Conservation (phyloP, 2,888 invertebrate genomes). For the Eumerus sabulonum region DNA sequence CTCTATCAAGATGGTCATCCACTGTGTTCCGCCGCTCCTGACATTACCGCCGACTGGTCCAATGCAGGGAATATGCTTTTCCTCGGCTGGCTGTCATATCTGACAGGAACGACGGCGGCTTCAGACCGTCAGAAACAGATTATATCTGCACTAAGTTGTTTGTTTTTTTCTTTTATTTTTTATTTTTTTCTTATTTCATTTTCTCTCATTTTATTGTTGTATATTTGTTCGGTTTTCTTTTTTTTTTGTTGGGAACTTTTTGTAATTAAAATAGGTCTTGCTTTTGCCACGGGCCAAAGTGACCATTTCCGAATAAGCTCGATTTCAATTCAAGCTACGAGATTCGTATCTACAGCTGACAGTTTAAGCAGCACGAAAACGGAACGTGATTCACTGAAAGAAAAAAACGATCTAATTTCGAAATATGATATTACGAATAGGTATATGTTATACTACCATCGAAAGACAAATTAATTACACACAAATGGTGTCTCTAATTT, state of each 20-base stretch:
- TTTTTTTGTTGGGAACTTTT: constrained; percentile 37
- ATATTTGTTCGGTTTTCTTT: constrained; percentile 33
- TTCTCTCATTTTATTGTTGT: constrained; percentile 24
- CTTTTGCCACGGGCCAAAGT: constrained; percentile 76
- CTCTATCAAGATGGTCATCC: constrained; percentile 69
- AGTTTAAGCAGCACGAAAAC: constrained; percentile 28
- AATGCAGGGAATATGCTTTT: constrained; percentile 38
- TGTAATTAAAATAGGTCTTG: constrained; percentile 71
- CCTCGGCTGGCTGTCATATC: constrained; percentile 26
- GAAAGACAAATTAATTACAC: constrained; percentile 49
- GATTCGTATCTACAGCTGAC: constrained; percentile 41
- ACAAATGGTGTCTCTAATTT: constrained; percentile 5
- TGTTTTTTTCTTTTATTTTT: constrained; percentile 39
- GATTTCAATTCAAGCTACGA: constrained; percentile 38
- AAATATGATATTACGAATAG: too few relatives aligned
- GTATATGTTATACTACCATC: constrained; percentile 14
- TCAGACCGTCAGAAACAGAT: constrained; percentile 61
- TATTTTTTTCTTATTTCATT: constrained; percentile 31
- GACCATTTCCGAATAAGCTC: constrained; percentile 42
- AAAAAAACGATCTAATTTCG: constrained; percentile 25
- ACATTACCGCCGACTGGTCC: constrained; percentile 39
- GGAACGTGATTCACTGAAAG: constrained; percentile 52
- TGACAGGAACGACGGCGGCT: constrained; percentile 49
- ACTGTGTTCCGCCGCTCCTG: constrained; percentile 60
- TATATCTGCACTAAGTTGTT: constrained; percentile 53